These are phyloP conservation scores for Trichomalopsis sarcophagae DNA, from an alignment of 1,140 invertebrate genomes.

Conservation along the genomic window DNA sequence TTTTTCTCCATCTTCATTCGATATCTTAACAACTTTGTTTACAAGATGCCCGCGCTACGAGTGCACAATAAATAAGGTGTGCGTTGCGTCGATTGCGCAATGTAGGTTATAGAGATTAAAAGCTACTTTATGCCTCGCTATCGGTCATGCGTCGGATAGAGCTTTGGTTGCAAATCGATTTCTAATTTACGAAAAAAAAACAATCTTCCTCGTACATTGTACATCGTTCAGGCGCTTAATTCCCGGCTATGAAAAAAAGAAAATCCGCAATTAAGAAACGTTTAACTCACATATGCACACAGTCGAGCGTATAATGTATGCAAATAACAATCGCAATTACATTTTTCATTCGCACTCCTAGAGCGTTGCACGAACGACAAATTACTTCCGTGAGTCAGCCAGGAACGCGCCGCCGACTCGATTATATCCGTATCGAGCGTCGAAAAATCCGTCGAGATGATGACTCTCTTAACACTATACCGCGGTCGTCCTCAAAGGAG, in stretches of 20 bases:
- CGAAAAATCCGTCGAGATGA: background rate
- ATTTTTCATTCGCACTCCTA: background rate
- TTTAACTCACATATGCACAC: background rate
- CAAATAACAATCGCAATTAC: background rate
- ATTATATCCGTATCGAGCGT: too few species aligned
- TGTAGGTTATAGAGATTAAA: background rate
- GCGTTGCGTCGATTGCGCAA: background rate
- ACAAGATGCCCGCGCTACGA: background rate
- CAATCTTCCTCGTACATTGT: background rate
- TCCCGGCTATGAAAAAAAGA: background rate
- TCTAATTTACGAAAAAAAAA: background rate
- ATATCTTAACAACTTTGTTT: constrained; percentile 24
- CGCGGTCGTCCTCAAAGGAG: background rate
- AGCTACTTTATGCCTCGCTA: too few species aligned
- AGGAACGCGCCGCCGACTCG: background rate
- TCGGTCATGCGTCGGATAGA: too few species aligned
- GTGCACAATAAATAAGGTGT: background rate
- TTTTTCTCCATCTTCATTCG: background rate
- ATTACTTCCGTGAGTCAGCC: background rate
- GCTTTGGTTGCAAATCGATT: too few species aligned
- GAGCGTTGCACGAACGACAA: background rate
- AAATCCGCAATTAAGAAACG: background rate
- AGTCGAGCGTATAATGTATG: background rate
- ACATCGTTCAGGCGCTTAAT: background rate
- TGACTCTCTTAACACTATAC: too few species aligned